Evolutionary conservation across 2,113 vertebrate species (phyloP), one percentile per base, ranked within the genome.

Genomic region (Hymenochirus boettgeri): DNA sequence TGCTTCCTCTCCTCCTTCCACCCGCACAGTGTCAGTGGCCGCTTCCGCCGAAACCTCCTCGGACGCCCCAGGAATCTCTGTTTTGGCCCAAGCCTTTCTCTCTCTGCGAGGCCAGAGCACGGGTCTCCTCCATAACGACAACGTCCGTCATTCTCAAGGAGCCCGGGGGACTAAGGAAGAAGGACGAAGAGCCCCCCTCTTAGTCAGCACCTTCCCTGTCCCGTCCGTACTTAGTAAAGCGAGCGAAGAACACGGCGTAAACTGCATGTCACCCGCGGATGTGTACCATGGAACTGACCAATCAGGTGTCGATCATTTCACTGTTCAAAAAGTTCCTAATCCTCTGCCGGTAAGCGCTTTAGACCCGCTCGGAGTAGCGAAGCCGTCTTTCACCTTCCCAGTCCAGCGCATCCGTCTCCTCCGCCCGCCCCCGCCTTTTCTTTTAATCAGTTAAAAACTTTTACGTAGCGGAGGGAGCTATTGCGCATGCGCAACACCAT

Each of bases 51-150:
- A 82, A 72, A 81, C 77, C 47, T 86, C 84, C 81, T 88, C 83
- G 3, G 90, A 89, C 8, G 83, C 83, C 73, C 90, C 92, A 93
- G 69, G 93, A 96, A 70, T 93, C 91, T 65, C 84, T 88, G 86
- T 89, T 94, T 69, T 88, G 85, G 37, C 92, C 94, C 93, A 93
- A 98, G 81, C 91, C 93, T 82, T 77, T 90, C 73, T 90, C 86
- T 79, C 79, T 82, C 63, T 83, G 71, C 10, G 72, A 84, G 47
- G 84, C 90, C 72, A 80, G 76, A 70, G 77, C 85, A 83, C 86
- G 82, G 73, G 82, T 79, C 74, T 71, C 71, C 69, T 72, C 76
- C 54, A 66, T 70, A 62, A 81, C 29, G 60, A 67, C 70, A 37
- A 48, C 69, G 73, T 64, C 2, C 21, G 22, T n/a, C 5, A 24